Conservation (phyloP, 1,140 invertebrate species). For the Drosophila bocki region DNA sequence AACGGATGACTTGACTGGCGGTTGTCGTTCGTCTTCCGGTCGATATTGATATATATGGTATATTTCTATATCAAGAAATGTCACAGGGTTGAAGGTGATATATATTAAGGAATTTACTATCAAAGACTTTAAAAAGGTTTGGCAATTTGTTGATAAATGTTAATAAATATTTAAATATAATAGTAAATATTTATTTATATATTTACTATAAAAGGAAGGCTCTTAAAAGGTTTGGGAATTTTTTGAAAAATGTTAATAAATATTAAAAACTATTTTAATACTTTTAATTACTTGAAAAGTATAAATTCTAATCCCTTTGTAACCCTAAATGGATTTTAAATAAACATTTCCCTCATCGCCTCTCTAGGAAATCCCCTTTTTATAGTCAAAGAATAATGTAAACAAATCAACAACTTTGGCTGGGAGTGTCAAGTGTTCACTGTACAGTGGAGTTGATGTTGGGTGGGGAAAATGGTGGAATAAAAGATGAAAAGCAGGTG, state of each 20-base stretch:
- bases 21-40: not conserved
- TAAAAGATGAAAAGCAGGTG: conserved; percentile 15
- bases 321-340: not conserved
- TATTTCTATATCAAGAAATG: not conserved
- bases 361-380: no score
- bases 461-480: not conserved
- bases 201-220: no score
- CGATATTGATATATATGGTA: not conserved
- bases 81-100: not conserved
- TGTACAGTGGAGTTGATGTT: conserved; percentile 10
- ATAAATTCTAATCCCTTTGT: no score
- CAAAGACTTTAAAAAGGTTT: not conserved
- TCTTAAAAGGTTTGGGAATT: no score
- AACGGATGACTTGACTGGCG: not conserved
- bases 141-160: not conserved
- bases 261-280: no score
- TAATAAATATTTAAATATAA: no score
- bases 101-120: not conserved
- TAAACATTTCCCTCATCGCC: not conserved
- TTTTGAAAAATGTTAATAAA: no score
- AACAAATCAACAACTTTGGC: conserved; percentile 3
- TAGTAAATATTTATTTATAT: no score
- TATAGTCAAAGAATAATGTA: not conserved
- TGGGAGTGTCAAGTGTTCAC: conserved; percentile 11
- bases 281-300: no score